A percentile compares a stretch with the other conserved stretches of the same genome.
Conservation (phyloP, 2,113 vertebrate species). For the Pelmatolapia mariae region DNA sequence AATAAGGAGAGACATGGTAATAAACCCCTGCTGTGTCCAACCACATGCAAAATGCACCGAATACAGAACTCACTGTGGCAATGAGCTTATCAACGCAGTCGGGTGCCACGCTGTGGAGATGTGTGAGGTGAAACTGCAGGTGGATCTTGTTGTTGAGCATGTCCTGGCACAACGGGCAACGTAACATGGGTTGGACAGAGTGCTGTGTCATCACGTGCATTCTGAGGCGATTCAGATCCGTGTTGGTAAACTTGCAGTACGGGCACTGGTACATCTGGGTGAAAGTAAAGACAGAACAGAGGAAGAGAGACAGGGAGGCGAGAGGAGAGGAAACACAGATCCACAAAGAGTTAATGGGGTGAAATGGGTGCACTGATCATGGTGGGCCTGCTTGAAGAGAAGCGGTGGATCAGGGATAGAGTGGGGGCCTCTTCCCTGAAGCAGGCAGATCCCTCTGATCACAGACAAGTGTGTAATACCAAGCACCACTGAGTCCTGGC, state of each 20-base stretch:
- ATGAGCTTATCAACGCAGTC: slow-evolving; percentile 99
- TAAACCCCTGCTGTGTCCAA: not conserved
- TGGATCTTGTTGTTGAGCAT: slow-evolving; percentile 99
- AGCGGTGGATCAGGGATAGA: slow-evolving; percentile 18
- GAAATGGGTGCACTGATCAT: slow-evolving; percentile 6
- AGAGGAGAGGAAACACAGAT: not conserved
- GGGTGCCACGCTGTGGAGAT: slow-evolving; percentile 96
- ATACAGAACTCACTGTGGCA: slow-evolving; percentile 81
- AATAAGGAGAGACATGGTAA: not conserved
- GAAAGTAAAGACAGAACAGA: not conserved
- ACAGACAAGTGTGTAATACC: slow-evolving; percentile 54
- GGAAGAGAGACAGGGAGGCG: not conserved
- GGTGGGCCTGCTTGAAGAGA: slow-evolving; percentile 16
- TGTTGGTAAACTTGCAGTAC: slow-evolving; percentile 97
- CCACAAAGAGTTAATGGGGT: slow-evolving; percentile 26
- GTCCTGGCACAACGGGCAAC: slow-evolving; percentile 97
- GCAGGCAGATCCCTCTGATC: slow-evolving; percentile 57
- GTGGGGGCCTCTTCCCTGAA: slow-evolving; percentile 15
- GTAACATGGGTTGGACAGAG: slow-evolving; percentile 95
- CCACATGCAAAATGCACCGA: not conserved
- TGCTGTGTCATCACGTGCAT: slow-evolving; percentile 99
- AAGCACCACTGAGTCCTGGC: slow-evolving; percentile 56
- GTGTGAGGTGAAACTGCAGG: slow-evolving; percentile 98
- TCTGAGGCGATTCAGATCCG: slow-evolving; percentile 90
- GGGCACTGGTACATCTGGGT: slow-evolving; percentile 95